Conservation (phyloP, 1,140 invertebrate genomes). For the Eurosta solidaginis region DNA sequence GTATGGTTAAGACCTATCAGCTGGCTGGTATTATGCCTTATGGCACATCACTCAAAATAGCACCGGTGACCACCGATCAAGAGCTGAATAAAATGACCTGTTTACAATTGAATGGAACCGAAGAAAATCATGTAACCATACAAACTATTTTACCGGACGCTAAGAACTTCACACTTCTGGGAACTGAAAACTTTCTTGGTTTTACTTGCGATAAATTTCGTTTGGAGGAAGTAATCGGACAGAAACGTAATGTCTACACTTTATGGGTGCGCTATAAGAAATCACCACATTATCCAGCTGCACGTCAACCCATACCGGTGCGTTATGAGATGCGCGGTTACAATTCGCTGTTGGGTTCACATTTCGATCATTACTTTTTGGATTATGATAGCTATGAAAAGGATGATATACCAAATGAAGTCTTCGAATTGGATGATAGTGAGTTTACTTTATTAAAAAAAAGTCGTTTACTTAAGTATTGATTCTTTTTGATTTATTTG, state of each 20-base stretch:
- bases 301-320: conserved; percentile 67
- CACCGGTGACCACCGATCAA: conserved; percentile 80
- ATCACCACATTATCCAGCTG: conserved; percentile 56
- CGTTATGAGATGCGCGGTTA: conserved; percentile 92
- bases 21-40: conserved; percentile 66
- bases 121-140: conserved; percentile 65
- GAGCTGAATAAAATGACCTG: conserved; percentile 76
- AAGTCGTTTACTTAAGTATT: background rate
- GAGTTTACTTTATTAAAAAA: conserved; percentile 31
- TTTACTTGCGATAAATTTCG: conserved; percentile 76
- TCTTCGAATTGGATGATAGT: conserved; percentile 72
- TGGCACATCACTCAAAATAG: conserved; percentile 83
- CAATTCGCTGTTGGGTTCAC: conserved; percentile 88
- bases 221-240: conserved; percentile 67
- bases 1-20: conserved; percentile 90
- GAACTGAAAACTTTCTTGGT: conserved; percentile 72
- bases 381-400: conserved; percentile 77
- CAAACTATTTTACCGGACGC: conserved; percentile 86
- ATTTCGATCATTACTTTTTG: conserved; percentile 95
- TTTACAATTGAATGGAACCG: conserved; percentile 82
- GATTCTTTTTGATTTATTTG: conserved; percentile 1
- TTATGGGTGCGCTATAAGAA: conserved; percentile 79
- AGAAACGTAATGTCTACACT: conserved; percentile 86
- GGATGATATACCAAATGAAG: conserved; percentile 69
- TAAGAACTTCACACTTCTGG: conserved; percentile 70